phyloP scores from a whole-genome alignment of 2,113 vertebrate genomes.

The Ceuthmochares aereus region DNA sequence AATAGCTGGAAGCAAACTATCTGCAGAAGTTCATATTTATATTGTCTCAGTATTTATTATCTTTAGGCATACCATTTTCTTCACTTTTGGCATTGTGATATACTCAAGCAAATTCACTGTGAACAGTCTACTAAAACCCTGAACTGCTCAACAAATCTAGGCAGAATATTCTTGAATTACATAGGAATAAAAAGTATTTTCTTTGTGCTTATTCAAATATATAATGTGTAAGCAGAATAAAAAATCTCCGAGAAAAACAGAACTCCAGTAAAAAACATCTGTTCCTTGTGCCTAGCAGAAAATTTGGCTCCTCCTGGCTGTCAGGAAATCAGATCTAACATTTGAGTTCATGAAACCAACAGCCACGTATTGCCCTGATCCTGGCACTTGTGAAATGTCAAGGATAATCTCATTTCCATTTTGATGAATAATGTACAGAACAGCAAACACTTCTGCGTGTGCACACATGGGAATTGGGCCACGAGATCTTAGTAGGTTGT shows the following conservation, averaged over 20 bases:
- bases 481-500: rapidly evolving
- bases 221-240: not conserved
- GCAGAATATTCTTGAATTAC: not conserved
- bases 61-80: not conserved
- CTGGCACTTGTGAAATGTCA: not conserved
- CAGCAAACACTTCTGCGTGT: not conserved
- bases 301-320: rapidly evolving
- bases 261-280: not conserved
- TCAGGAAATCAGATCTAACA: not conserved
- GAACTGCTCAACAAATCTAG: not conserved
- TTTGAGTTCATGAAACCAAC: not conserved
- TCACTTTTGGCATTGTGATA: not conserved
- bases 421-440: not conserved
- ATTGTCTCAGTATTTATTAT: not conserved
- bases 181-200: not conserved
- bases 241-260: not conserved
- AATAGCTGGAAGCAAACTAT: not conserved
- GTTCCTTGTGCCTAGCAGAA: not conserved
- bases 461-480: rapidly evolving
- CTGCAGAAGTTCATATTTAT: not conserved
- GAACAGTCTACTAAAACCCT: not conserved
- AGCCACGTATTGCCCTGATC: not conserved
- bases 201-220: not conserved
- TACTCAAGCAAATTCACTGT: not conserved
- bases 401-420: not conserved